Evolutionary conservation across 2,888 invertebrate species (phyloP), one percentile per base, ranked within the genome.

Genomic region (Cryptocephalus moraei): DNA sequence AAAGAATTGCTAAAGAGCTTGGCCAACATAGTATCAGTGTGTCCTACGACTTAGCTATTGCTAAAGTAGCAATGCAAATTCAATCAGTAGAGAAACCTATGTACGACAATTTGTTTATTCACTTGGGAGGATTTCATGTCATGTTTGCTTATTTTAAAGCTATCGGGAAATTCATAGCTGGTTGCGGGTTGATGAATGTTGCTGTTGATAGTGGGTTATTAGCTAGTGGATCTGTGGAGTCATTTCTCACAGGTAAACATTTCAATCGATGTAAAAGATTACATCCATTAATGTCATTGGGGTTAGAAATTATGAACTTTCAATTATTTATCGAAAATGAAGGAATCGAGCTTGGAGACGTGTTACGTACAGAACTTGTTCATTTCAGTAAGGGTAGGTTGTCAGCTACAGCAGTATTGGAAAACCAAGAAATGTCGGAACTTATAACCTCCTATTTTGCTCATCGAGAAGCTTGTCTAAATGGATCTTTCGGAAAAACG

Each of bases 121-220:
- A 67, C 56, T 48, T 63, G 11, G 67, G 67, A 10, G 48, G 57
- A 13, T 68, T 71, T 56, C 64, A 64, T 48, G 52, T 63, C 8
- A 54, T 58, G 56, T 55, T 64, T 55, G 54, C 62, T 8, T 65
- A 51, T 55, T 63, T 64, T 44, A 60, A 62, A 54, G 62, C 62
- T 31, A 13, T 64, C 14, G 64, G 63, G 9, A 62, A 57, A 54
- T 56, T 56, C 45, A 63, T 64, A 14, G 50, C 52, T 45, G 50
- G 49, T 9, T 59, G 59, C 47, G 63, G 62, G 13, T 32, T 63
- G n/a, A 39, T 51, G 22, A 45, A 57, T 42, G 48, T 62, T 2
- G 48, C 61, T 49, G 53, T 60, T 4, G 47, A 63, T 8, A 47
- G 46, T 32, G 47, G 54, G 33, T 13, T 63, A 1, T 32, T 65